These are phyloP conservation scores for Drosophila phalerata DNA, from an alignment of 2,888 invertebrate genomes.

Conservation along the genomic window DNA sequence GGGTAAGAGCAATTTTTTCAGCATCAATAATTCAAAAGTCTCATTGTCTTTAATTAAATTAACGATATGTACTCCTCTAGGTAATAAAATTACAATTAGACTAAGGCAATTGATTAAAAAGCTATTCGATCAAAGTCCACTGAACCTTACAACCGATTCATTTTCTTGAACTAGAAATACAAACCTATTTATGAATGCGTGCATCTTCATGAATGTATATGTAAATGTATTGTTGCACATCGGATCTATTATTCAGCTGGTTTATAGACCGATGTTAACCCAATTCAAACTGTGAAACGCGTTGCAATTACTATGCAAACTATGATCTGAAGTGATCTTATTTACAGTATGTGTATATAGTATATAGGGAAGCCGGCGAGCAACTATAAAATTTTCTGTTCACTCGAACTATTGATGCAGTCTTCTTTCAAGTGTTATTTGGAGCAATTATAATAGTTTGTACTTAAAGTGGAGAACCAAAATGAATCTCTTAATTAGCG, in stretches of 20 bases:
- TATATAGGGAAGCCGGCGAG: constrained; percentile 3
- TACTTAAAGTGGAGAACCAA: background rate
- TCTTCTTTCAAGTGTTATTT: constrained; percentile 36
- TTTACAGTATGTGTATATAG: constrained; percentile 17
- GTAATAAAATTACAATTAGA: background rate
- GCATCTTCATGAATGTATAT: background rate
- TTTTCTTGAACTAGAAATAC: background rate
- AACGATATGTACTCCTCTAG: too few relatives aligned
- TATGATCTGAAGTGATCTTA: constrained; percentile 35
- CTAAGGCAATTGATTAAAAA: background rate
- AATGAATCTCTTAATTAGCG: constrained; percentile 28
- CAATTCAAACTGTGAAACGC: constrained; percentile 23
- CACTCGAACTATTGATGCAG: constrained; percentile 35
- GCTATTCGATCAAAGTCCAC: background rate
- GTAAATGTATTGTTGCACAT: background rate
- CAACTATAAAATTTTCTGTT: constrained; percentile 56
- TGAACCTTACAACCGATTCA: background rate
- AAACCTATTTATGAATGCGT: background rate
- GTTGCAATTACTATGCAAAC: constrained; percentile 55
- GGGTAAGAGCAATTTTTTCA: too few relatives aligned
- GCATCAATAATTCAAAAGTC: too few relatives aligned
- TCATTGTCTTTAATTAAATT: too few relatives aligned
- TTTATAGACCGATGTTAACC: constrained; percentile 24
- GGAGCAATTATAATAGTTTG: constrained; percentile 1
- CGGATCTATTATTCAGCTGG: constrained; percentile 35